Base-by-base conservation (phyloP, 1,140 invertebrate species). In the Globodera rostochiensis region DNA sequence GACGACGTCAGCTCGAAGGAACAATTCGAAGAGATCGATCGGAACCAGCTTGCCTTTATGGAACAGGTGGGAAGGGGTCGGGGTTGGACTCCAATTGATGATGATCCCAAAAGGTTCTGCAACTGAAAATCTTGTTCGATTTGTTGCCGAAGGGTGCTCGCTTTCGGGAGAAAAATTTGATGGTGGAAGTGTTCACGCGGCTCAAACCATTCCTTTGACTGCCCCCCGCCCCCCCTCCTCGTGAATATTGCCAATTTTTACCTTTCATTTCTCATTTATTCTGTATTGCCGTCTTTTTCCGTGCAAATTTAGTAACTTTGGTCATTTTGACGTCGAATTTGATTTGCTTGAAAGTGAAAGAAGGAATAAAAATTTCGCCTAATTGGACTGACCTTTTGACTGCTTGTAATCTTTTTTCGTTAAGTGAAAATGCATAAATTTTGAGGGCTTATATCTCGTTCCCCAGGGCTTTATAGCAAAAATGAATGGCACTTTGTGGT, bases 41-140 rank as follows among this genome's bases (percentile, higher is more conserved):
- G 19, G 15, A 36, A 67, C n/a, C 81, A 82, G 36, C 81, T 82
- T n/a, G 70, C 19, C n/a, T 82, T 82, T 50, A 82, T 82, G 67
- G 66, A 66, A 64, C 81, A 82, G 60, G 81, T 60, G 57, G 57
- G 9, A 15, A 15, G 11, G 9, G 57, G 50, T 11, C 7, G 13
- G 13, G 57, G 57, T n/a, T n/a, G n/a, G n/a, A n/a, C n/a, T n/a
- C n/a, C n/a, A n/a, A 50, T 77, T 66, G 9, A 6, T 53, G 13
- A 76, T 76, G 46, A 19, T 6, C 9, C 45, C 25, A 76, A 57
- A 11, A 64, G 67, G 46, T 71, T 71, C 46, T 47, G 19, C n/a
- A 82, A 49, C 71, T 81, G 53, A 81, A 81, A 76, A 19, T 82
- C 5, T 60, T 79, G 2, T 82, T 79, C 47, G 47, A 71, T 13